phyloP scores from a whole-genome alignment of 2,888 invertebrate species.

The Ptycholaimellus sp. region DNA sequence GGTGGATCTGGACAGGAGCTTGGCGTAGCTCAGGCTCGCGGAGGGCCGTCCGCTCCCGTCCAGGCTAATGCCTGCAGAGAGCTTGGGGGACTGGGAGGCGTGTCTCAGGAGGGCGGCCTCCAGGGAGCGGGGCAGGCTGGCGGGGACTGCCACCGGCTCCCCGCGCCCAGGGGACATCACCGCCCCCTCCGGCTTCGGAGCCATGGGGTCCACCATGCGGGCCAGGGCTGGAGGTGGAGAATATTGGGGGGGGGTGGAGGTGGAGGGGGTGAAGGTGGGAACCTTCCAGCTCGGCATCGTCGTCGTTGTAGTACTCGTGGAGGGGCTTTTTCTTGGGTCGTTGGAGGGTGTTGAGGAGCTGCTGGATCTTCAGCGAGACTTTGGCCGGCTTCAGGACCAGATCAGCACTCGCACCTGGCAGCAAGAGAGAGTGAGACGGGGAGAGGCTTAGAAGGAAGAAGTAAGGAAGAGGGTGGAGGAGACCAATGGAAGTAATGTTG shows the following conservation, averaged over 20 bases:
- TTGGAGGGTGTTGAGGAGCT: constrained; percentile 76
- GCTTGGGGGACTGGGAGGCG: constrained; percentile 82
- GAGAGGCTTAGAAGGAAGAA: too few relatives aligned
- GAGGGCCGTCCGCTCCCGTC: constrained; percentile 89
- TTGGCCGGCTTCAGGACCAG: constrained; percentile 77
- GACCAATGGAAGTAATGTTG: too few relatives aligned
- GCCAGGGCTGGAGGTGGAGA: constrained; percentile 23
- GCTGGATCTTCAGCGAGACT: constrained; percentile 93
- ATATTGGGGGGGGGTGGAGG: too few relatives aligned
- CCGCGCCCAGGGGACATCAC: constrained; percentile 85
- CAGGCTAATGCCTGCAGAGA: constrained; percentile 79
- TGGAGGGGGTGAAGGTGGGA: too few relatives aligned
- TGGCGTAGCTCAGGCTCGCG: constrained; percentile 74
- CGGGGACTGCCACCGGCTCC: constrained; percentile 47
- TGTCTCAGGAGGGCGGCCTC: constrained; percentile 87
- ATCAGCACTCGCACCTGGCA: too few relatives aligned
- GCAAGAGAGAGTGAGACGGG: too few relatives aligned
- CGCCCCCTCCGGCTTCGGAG: constrained; percentile 84
- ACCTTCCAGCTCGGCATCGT: constrained; percentile 81
- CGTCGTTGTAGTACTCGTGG: constrained; percentile 94
- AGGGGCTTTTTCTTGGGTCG: constrained; percentile 81
- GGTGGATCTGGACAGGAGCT: constrained; percentile 65
- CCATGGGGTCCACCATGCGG: constrained; percentile 58
- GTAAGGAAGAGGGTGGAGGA: too few relatives aligned
- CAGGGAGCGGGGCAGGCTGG: constrained; percentile 65